Evolutionary conservation across 2,797 vertebrate genomes (phyloP).

Genomic region (Adrianichthys oophorus): DNA sequence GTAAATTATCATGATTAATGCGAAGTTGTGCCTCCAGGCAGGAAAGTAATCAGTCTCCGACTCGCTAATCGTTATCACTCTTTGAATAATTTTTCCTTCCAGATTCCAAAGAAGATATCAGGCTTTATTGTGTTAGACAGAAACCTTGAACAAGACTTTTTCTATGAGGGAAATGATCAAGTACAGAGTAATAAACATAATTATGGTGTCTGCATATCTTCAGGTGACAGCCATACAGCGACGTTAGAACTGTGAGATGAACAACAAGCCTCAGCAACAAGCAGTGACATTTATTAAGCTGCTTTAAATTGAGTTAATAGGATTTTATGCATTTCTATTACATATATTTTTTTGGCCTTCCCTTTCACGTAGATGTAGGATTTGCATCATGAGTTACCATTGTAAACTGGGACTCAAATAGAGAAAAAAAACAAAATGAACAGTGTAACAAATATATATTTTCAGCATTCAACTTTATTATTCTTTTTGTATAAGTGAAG

Average conservation of each 20-base stretch:
- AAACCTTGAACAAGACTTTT: constrained; percentile 46
- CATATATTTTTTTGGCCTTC: no score
- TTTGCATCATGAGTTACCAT: no score
- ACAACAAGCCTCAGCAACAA: neutral
- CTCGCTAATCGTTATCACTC: constrained; percentile 66
- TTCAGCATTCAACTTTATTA: no score
- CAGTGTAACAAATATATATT: no score
- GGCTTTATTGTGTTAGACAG: constrained; percentile 43
- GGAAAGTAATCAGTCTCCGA: constrained; percentile 60
- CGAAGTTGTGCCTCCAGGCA: constrained; percentile 49
- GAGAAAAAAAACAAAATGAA: no score
- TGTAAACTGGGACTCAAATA: no score
- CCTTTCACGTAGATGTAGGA: no score
- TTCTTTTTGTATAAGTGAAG: no score
- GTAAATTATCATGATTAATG: constrained; percentile 72
- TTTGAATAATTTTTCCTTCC: constrained; percentile 64
- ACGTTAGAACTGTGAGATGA: neutral
- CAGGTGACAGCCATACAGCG: neutral
- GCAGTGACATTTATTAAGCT: no score
- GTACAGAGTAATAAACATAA: neutral
- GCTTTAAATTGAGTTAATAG: no score
- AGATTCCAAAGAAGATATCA: constrained; percentile 65
- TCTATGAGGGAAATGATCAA: constrained; percentile 20
- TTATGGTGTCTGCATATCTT: neutral
- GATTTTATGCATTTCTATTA: no score